Base-by-base conservation (phyloP, 37 sponge, comb jelly and placozoan genomes). In the Hexactinellida sp. region DNA sequence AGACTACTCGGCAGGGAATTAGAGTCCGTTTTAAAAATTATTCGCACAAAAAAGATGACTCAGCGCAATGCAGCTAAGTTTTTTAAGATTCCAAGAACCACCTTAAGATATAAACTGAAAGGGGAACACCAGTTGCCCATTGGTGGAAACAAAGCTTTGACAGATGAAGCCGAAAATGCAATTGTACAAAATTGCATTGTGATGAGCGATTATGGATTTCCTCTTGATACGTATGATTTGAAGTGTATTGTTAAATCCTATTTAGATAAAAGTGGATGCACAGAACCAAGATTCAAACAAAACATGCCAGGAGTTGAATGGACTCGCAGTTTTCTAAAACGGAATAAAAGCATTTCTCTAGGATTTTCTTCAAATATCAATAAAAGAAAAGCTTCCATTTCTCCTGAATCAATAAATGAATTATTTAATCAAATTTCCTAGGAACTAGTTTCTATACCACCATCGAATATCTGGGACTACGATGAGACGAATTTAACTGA, bases 401-500 rank as follows among this genome's bases (percentile, higher is more conserved):
- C 47, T 41, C 47, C 5, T 41, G 47, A 41, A 41, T 16, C 47
- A 41, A 41, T 41, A 41, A 41, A 41, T 41, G 47, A 41, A 41
- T 41, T 41, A 5, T 41, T 41, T 41, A 41, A 41, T 41, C 47
- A 41, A 5, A 41, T 41, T 41, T 41, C 47, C 5, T 16, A 41
- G 47, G 47, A 41, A 41, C 47, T 41, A 41, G 47, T 16, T 41
- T 41, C 47, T 63, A 63, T 63, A 63, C 34, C 34, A 28, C 34
- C 76, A 63, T 32, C 34, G 25, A 63, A 32, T 28, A 63, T 32
- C 34, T 63, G 25, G 25, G 5, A 32, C 76, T 63, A 63, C 76
- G 76, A 63, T 63, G 76, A 63, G 76, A 63, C 76, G 76, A 63
- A 63, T 63, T 32, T 63, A 63, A 63, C 76, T 63, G 76, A 63